These are phyloP conservation scores for Megatriorchis doriae DNA, from an alignment of 2,113 vertebrate species.

Conservation along the genomic window DNA sequence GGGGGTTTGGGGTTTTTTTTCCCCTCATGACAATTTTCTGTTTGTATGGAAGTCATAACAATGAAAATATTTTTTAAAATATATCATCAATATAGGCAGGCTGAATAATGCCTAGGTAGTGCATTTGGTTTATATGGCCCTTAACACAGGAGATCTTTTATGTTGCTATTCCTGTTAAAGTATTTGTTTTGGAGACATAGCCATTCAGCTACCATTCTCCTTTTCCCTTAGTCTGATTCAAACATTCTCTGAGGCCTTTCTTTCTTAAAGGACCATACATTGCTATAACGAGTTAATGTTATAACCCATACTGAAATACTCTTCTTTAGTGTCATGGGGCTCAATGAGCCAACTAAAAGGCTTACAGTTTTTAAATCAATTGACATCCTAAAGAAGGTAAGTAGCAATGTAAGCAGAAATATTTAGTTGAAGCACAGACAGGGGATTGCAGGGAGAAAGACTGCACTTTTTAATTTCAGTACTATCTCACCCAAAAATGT, in stretches of 20 bases:
- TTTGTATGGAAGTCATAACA: not conserved
- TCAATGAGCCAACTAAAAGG: not conserved
- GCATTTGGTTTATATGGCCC: conserved; percentile 5
- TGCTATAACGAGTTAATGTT: conserved; percentile 42
- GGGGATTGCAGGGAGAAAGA: not conserved
- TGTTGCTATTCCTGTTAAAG: conserved; percentile 27
- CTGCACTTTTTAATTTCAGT: not conserved
- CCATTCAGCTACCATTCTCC: conserved; percentile 20
- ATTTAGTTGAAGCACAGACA: not conserved
- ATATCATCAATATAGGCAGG: not conserved
- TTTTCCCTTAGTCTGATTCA: conserved; percentile 35
- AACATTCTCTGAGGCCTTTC: conserved; percentile 15
- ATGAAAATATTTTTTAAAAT: not conserved
- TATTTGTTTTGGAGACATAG: conserved; percentile 27
- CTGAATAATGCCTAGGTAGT: not conserved
- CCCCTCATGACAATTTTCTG: not conserved
- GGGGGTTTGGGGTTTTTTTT: not conserved
- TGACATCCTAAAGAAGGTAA: not conserved
- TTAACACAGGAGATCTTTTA: conserved; percentile 36
- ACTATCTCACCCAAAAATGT: not conserved
- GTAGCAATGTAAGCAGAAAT: not conserved
- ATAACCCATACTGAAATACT: not conserved
- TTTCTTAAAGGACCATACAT: conserved; percentile 34
- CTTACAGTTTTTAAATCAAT: conserved; percentile 57
- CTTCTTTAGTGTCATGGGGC: not conserved